Evolutionary conservation across 2,888 invertebrate genomes (phyloP).

Genomic region (Phortica magna): DNA sequence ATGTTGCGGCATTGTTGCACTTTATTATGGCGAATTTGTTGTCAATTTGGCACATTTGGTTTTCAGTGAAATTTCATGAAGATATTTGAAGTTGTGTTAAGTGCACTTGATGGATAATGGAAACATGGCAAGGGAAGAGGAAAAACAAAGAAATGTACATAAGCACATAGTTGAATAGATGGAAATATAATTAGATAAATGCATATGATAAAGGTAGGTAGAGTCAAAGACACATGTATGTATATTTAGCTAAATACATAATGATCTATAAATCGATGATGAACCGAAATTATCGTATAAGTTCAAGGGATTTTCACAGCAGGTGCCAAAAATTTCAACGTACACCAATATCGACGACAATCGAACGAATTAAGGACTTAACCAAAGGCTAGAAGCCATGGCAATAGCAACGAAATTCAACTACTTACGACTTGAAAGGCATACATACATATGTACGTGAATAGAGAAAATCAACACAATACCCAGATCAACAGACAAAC

Average conservation of each 20-base stretch:
- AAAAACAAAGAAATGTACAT: not conserved
- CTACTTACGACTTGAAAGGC: not conserved
- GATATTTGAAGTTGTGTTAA: not conserved
- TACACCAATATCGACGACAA: no score
- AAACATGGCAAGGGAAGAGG: not conserved
- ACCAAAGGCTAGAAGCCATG: no score
- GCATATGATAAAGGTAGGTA: not conserved
- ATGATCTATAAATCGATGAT: no score
- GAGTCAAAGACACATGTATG: not conserved
- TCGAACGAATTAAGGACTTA: no score
- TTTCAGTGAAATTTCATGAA: not conserved
- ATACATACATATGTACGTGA: not conserved
- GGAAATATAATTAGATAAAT: not conserved
- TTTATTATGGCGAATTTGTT: not conserved
- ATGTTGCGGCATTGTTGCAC: not conserved
- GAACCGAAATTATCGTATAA: no score
- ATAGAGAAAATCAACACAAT: constrained; percentile 26
- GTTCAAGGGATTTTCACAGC: no score
- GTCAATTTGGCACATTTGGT: not conserved
- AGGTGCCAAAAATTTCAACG: no score
- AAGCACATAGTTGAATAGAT: not conserved
- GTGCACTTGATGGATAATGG: not conserved
- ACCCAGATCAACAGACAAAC: constrained; percentile 29
- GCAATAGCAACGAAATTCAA: not conserved
- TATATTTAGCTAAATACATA: no score